Percentiles rank a stretch among this genome's conserved stretches.
Evolutionary conservation across 1,140 invertebrate genomes (phyloP).

Genomic region (Lordiphosa mommai): DNA sequence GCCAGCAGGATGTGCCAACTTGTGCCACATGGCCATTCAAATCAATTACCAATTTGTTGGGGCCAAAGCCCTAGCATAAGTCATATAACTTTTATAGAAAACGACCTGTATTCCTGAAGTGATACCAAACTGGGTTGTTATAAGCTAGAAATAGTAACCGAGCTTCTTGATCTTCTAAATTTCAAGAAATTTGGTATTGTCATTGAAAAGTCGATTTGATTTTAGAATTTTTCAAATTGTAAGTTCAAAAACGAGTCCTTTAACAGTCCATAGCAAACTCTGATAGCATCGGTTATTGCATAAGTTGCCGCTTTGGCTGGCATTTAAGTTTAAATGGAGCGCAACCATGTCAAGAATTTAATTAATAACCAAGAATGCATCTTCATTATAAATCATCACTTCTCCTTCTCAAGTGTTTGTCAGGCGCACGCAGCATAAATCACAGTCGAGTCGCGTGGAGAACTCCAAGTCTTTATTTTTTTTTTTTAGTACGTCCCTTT

Average conservation of each 20-base stretch:
- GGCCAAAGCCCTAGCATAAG: no score
- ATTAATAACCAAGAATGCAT: slow-evolving; percentile 73
- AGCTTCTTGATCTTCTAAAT: no score
- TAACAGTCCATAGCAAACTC: no score
- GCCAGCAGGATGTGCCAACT: slow-evolving; percentile 31
- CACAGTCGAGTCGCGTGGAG: slow-evolving; percentile 56
- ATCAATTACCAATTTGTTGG: slow-evolving; percentile 27
- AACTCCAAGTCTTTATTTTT: slow-evolving; percentile 19
- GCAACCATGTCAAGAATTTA: slow-evolving; percentile 68
- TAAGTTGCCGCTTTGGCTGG: slow-evolving; percentile 7
- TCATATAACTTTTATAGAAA: no score
- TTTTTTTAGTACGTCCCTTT: slow-evolving; percentile 19
- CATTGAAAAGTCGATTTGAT: no score
- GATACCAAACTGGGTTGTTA: no score
- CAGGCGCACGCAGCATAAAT: slow-evolving; percentile 76
- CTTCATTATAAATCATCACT: slow-evolving; percentile 79
- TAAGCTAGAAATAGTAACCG: no score
- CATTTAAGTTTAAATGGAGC: slow-evolving; percentile 74
- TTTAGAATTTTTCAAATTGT: no score
- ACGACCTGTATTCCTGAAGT: no score
- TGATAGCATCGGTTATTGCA: no score
- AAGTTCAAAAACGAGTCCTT: no score
- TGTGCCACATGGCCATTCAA: slow-evolving; percentile 27
- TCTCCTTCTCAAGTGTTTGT: slow-evolving; percentile 71
- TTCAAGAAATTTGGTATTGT: no score